Evolutionary conservation across 2,888 invertebrate genomes (phyloP).

Genomic region (Disparrhopalites patrizii): DNA sequence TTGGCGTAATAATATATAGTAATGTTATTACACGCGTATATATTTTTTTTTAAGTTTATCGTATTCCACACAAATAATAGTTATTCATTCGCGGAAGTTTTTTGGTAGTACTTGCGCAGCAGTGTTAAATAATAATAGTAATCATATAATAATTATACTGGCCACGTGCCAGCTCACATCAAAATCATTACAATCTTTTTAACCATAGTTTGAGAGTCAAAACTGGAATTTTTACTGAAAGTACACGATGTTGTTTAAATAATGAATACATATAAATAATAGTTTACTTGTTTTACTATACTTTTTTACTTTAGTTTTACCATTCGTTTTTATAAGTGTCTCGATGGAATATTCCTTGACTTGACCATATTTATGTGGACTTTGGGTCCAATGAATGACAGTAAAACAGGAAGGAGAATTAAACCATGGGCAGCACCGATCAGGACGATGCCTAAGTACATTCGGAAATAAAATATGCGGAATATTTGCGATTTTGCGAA

Average conservation of each 20-base stretch:
- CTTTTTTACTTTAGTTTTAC: no score
- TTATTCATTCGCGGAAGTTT: no score
- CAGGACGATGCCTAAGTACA: conserved; percentile 96
- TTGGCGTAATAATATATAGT: no score
- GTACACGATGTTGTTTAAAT: conserved; percentile 9
- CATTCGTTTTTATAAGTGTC: conserved; percentile 13
- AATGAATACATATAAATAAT: background rate
- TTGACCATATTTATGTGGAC: conserved; percentile 18
- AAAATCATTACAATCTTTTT: background rate
- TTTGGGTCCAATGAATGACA: conserved; percentile 53
- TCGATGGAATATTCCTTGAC: conserved; percentile 12
- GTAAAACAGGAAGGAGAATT: conserved; percentile 92
- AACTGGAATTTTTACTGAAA: conserved; percentile 14
- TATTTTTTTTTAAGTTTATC: no score
- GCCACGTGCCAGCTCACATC: background rate
- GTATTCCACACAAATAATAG: no score
- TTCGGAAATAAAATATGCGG: conserved; percentile 90
- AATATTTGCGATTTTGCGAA: conserved; percentile 98
- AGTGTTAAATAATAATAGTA: background rate
- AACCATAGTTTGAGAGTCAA: conserved; percentile 14
- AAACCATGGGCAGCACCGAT: conserved; percentile 96
- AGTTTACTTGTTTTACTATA: no score
- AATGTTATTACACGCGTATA: no score
- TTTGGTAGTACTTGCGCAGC: no score
- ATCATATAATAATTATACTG: background rate